These are phyloP conservation scores for Mycetomoellerius zeteki DNA, from an alignment of 1,140 invertebrate genomes.

Conservation along the genomic window DNA sequence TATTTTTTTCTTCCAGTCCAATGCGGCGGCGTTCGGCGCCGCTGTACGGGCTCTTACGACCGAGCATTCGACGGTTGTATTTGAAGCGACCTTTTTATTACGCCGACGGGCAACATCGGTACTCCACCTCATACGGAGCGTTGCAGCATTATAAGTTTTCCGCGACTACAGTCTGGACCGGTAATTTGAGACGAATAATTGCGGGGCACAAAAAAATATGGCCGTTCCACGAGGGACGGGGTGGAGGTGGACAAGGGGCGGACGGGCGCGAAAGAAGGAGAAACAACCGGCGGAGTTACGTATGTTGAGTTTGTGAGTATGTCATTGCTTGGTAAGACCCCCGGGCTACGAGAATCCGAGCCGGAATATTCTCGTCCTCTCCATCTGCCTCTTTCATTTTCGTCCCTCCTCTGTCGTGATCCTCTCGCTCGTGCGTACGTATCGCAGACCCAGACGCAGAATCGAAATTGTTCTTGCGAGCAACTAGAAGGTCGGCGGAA, in stretches of 20 bases:
- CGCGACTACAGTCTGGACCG: constrained; percentile 73
- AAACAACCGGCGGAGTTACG: constrained; percentile 77
- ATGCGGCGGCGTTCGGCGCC: not conserved
- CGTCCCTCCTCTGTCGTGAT: not conserved
- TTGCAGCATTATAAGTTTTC: constrained; percentile 79
- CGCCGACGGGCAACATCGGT: constrained; percentile 42
- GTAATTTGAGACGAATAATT: constrained; percentile 85
- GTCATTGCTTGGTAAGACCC: constrained; percentile 80
- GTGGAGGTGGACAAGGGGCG: not conserved
- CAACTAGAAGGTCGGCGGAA: not conserved
- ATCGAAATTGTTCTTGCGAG: constrained; percentile 28
- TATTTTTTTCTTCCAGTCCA: not conserved
- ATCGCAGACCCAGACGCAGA: not conserved
- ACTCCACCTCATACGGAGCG: constrained; percentile 56
- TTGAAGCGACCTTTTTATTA: constrained; percentile 64
- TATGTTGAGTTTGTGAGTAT: constrained; percentile 78
- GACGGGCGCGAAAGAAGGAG: not conserved
- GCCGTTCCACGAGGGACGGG: constrained; percentile 74
- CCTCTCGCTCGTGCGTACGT: not conserved
- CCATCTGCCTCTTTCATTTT: constrained; percentile 30
- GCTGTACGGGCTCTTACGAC: constrained; percentile 20
- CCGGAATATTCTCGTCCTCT: constrained; percentile 41
- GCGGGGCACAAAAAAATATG: constrained; percentile 82
- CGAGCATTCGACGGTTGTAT: constrained; percentile 63
- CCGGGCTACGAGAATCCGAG: constrained; percentile 73